phyloP scores from a whole-genome alignment of 2,888 invertebrate genomes.

The Cistogaster globosa region DNA sequence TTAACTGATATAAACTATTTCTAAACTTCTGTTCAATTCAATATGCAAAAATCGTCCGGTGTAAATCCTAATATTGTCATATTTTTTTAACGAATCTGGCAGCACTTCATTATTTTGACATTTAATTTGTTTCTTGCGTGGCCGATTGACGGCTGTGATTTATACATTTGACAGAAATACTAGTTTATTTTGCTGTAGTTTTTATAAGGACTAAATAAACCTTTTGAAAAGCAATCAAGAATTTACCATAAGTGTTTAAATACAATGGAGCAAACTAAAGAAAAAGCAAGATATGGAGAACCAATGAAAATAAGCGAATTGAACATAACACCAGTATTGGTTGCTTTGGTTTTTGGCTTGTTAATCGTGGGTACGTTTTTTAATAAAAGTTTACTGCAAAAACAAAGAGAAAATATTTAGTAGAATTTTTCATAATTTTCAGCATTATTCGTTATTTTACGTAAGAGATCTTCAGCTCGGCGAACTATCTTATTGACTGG shows the following conservation, averaged over 20 bases:
- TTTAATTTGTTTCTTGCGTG: constrained; percentile 52
- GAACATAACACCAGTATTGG: constrained; percentile 77
- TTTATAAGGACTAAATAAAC: constrained; percentile 9
- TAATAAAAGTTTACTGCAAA: background rate
- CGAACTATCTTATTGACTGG: constrained; percentile 91
- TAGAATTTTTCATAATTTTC: constrained; percentile 15
- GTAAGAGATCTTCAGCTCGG: constrained; percentile 82
- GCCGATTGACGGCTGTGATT: constrained; percentile 47
- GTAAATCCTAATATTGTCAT: too few species aligned
- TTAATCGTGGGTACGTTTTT: constrained; percentile 77
- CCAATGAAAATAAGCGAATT: constrained; percentile 76
- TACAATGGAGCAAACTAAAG: constrained; percentile 79
- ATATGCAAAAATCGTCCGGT: too few species aligned
- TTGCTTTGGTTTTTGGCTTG: constrained; percentile 78
- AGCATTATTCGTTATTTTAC: constrained; percentile 80
- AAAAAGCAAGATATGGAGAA: constrained; percentile 73
- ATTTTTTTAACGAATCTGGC: background rate
- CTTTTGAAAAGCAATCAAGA: background rate
- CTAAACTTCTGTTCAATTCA: too few species aligned
- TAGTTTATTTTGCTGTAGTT: background rate
- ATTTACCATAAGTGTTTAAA: background rate
- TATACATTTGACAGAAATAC: background rate
- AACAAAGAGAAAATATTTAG: background rate
- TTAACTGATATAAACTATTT: too few species aligned
- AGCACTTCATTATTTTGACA: constrained; percentile 41